A percentile compares a stretch with the other conserved stretches of the same genome.
Conservation (phyloP, 2,797 vertebrate genomes). For the Hypotaenidia philippensis region DNA sequence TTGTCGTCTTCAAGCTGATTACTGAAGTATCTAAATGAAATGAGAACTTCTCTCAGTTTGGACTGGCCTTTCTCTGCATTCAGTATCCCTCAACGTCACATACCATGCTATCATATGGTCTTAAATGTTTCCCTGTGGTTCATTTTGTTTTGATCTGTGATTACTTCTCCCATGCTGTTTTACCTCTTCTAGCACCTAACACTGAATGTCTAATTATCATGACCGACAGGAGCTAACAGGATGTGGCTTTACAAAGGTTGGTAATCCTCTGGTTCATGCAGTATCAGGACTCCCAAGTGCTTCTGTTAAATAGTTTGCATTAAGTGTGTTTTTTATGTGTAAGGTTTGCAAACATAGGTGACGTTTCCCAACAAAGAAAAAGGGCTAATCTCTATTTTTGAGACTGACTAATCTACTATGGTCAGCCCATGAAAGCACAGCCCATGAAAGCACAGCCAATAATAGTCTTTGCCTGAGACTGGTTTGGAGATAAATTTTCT, state of each 20-base stretch:
- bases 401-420: neutral
- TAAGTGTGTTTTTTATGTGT: accelerated
- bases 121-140: neutral
- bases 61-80: neutral
- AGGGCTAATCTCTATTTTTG: neutral
- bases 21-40: neutral
- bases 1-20: slow-evolving; percentile 4
- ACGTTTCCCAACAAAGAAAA: neutral
- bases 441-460: neutral
- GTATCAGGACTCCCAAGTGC: neutral
- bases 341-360: neutral
- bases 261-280: neutral
- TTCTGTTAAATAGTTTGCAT: neutral
- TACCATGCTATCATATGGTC: neutral
- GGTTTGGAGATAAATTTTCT: slow-evolving; percentile 49
- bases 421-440: neutral
- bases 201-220: neutral
- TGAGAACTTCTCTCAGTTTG: neutral
- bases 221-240: neutral
- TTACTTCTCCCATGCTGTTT: neutral
- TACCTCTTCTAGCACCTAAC: neutral
- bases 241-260: neutral
- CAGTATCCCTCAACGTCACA: neutral
- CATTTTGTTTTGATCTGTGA: slow-evolving; percentile 12
- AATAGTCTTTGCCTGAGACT: neutral